Base-by-base conservation (phyloP, 1,140 invertebrate species). In the Dendrolimus punctatus region DNA sequence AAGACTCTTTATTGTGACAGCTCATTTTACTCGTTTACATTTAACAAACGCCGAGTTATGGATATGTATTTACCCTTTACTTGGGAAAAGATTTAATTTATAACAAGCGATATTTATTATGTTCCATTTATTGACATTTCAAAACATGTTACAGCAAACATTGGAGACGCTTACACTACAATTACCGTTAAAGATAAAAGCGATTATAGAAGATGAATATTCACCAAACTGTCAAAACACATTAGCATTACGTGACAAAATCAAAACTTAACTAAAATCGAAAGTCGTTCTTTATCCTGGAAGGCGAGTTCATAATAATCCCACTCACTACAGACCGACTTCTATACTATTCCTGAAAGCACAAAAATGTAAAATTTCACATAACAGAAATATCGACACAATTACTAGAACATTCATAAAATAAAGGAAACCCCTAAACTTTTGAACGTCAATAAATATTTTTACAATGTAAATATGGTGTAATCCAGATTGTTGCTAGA, bases 281-380 rank as follows among this genome's bases (percentile, higher is more conserved):
- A 68, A 72, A 73, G 61, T 51, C 58, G 65, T 71, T 68, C 53
- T 61, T 66, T 62, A 66, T 71, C 73, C 68, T 64, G 71, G 58
- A 51, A 49, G 60, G 60, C 38, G 60, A 67, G 53, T 54, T 53
- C 49, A 66, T 62, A 71, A 60, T 62, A 66, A 68, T 62, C 69
- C 61, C 63, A 58, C 23, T 23, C 23, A 23, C 58, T 63, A 81
- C 53, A 79, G 71, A 80, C 69, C 66, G 68, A 85, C 79, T 78
- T 81, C 70, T 72, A 80, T 75, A 80, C 61, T 60, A 73, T 68
- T 72, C 81, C 79, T 82, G 79, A 73, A 85, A 82, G 70, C 66
- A 84, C 69, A 85, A 75, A 81, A 84, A 81, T 54, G 53, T 58
- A 71, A 52, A 67, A 64, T 53, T 48, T 53, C 45, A 53, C 9